phyloP scores from a whole-genome alignment of 2,888 invertebrate genomes.

The Tuta absoluta region DNA sequence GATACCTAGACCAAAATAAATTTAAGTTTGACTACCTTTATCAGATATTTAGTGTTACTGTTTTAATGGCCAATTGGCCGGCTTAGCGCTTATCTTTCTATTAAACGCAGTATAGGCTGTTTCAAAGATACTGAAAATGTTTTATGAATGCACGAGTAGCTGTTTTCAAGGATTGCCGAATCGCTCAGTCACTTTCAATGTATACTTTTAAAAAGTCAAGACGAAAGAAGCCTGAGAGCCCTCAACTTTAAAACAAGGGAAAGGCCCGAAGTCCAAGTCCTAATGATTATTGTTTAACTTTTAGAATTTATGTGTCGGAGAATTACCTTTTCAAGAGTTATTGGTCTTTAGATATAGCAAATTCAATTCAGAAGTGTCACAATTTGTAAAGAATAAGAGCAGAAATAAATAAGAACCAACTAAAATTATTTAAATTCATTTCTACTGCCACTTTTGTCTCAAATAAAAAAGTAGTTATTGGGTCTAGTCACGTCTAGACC shows the following conservation, averaged over 20 bases:
- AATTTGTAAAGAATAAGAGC: no score
- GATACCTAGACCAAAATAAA: no score
- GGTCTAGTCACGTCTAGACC: constrained; percentile 2
- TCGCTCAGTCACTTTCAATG: neutral
- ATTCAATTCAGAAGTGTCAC: no score
- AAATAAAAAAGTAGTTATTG: neutral
- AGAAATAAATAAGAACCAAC: no score
- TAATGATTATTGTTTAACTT: no score
- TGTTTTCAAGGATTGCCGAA: no score
- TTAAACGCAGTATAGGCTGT: neutral
- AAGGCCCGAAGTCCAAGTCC: neutral
- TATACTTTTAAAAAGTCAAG: neutral
- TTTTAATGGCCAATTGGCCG: constrained; percentile 42
- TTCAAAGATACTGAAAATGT: neutral
- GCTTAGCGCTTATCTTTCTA: constrained; percentile 43
- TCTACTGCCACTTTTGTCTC: no score
- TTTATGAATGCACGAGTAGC: neutral
- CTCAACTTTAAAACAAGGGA: neutral
- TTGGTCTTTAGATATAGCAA: no score
- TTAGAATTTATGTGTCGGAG: no score
- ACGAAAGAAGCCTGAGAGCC: neutral
- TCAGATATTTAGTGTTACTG: constrained; percentile 37
- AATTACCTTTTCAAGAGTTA: no score
- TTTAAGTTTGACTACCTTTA: constrained; percentile 31
- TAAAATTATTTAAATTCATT: no score